Base-by-base conservation (phyloP, 2,113 vertebrate species). In the Brachyhypopomus gauderio region DNA sequence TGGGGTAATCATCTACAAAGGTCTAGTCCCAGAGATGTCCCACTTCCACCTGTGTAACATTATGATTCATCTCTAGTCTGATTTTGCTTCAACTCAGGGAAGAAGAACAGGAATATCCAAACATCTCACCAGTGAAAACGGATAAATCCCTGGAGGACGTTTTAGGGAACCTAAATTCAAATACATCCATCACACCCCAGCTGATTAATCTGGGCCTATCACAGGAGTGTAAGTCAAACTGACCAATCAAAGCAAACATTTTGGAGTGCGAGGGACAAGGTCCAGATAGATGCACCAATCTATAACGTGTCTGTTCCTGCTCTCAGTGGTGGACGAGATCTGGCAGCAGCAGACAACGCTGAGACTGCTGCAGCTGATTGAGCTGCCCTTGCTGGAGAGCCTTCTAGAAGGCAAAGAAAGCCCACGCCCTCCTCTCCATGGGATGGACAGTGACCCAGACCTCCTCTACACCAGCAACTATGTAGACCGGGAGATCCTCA, bases 321-420 rank as follows among this genome's bases (percentile, higher is more conserved):
- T 72, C 60, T 72, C 63, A 99, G 97, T 97, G 87, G 93, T 99
- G 88, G 91, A 93, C 64, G 95, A 97, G 92, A 93, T 98, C 75
- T 99, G 97, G 98, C 94, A 94, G 88, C 96, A 99, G 83, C 96
- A 99, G 94, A 95, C 96, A 0, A 93, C 97, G 23, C 91, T 94
- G 79, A 94, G 97, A 34, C 91, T 99, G 14, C 88, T 99, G 66
- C 96, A 98, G 89, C 93, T 99, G 77, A 92, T 99, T 14, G 97
- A 99, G 84, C 94, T 99, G 86, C 97, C 98, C 0, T 92, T 99
- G 60, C 90, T 98, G 80, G 97, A 99, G 88, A 92, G 93, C 71
- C 88, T 98, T 82, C 86, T 99, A 4, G 94, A 93, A 74, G 92
- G 93, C 17, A 92, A 90, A 71, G 92, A 92, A 0, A 17, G 69